These are phyloP conservation scores for Lagodon rhomboides DNA, from an alignment of 2,797 vertebrate species.

Conservation along the genomic window DNA sequence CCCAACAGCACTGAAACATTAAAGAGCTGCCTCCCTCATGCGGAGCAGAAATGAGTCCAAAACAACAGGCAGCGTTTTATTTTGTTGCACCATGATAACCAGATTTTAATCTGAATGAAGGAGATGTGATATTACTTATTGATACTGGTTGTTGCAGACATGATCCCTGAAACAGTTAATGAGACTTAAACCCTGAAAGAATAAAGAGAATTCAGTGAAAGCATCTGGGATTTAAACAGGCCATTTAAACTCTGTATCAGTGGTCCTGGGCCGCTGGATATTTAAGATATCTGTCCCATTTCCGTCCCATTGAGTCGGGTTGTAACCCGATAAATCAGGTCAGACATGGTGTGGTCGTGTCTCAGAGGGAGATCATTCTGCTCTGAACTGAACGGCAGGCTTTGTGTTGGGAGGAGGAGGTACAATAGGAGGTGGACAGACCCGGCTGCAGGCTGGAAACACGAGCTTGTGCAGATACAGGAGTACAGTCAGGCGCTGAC, in stretches of 20 bases:
- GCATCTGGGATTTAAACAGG: conserved; percentile 28
- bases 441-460: conserved; percentile 61
- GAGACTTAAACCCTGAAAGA: not conserved
- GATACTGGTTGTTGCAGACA: not conserved
- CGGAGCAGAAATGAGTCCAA: conserved; percentile 31
- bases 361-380: conserved; percentile 52
- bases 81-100: not conserved
- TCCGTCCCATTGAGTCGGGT: conserved; percentile 50
- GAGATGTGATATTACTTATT: not conserved
- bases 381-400: conserved; percentile 39
- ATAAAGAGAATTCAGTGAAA: not conserved
- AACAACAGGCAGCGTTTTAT: not conserved
- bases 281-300: conserved; percentile 67
- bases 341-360: conserved; percentile 50
- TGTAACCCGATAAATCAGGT: conserved; percentile 80
- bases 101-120: not conserved
- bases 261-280: conserved; percentile 37
- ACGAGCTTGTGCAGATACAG: conserved; percentile 30
- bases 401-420: conserved; percentile 57
- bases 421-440: conserved; percentile 43
- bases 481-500: conserved; percentile 24
- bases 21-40: conserved; percentile 45
- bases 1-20: conserved; percentile 51
- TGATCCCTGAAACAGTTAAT: not conserved
- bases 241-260: conserved; percentile 7